These are phyloP conservation scores for Drosophila funebris DNA, from an alignment of 1,140 invertebrate genomes.

Conservation along the genomic window DNA sequence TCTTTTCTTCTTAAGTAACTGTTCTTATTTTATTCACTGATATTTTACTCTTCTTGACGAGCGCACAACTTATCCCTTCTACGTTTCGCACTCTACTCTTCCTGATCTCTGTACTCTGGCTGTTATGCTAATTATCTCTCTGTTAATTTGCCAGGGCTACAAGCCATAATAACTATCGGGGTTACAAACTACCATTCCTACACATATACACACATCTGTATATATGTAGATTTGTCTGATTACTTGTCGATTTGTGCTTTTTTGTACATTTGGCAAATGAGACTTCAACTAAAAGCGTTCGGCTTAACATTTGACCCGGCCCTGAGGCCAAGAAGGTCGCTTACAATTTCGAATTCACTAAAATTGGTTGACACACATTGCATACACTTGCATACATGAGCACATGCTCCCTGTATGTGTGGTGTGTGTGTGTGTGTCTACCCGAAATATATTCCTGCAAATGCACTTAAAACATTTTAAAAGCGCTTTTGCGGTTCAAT, in stretches of 20 bases:
- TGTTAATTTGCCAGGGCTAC: too few relatives aligned
- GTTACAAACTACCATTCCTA: too few relatives aligned
- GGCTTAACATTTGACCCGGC: constrained; percentile 39
- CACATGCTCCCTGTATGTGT: constrained; percentile 1
- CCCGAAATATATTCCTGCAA: constrained; percentile 78
- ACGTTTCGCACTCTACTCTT: too few relatives aligned
- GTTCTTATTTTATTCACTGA: too few relatives aligned
- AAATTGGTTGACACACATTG: constrained; percentile 80
- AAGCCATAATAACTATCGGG: too few relatives aligned
- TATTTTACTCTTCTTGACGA: too few relatives aligned
- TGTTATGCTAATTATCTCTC: too few relatives aligned
- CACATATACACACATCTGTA: too few relatives aligned
- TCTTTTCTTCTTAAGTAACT: too few relatives aligned
- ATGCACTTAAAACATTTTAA: constrained; percentile 82
- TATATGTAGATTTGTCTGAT: constrained; percentile 36
- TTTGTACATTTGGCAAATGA: constrained; percentile 67
- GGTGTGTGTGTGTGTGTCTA: constrained; percentile 18
- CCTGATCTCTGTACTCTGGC: too few relatives aligned
- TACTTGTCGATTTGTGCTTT: constrained; percentile 46
- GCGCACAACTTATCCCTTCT: too few relatives aligned
- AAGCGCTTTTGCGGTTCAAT: constrained; percentile 81
- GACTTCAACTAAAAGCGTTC: constrained; percentile 23
- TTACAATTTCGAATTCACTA: constrained; percentile 78
- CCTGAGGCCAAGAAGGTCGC: constrained; percentile 48
- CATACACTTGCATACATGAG: constrained; percentile 17